These are phyloP conservation scores for Sylvia atricapilla DNA, from an alignment of 2,113 vertebrate species.

Conservation along the genomic window DNA sequence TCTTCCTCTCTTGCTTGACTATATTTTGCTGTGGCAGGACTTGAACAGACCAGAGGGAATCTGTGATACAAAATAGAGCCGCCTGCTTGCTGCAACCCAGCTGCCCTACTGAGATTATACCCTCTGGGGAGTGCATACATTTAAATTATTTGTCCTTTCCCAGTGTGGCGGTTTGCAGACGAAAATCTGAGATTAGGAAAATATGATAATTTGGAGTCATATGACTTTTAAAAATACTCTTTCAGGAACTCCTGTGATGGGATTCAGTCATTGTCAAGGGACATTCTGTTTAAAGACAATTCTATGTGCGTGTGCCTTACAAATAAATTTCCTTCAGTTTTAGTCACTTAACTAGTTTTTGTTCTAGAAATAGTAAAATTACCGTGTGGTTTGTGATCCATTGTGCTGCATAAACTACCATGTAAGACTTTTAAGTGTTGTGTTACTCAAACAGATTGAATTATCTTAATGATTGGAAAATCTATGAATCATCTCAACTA, in stretches of 20 bases:
- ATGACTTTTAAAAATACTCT: slow-evolving; percentile 11
- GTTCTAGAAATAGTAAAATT: slow-evolving; percentile 50
- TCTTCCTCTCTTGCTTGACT: background rate
- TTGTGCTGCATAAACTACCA: slow-evolving; percentile 4
- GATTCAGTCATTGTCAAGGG: background rate
- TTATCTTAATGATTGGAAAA: slow-evolving; percentile 46
- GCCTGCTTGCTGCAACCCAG: background rate
- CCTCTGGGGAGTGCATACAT: background rate
- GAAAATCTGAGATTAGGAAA: background rate
- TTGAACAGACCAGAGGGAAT: background rate
- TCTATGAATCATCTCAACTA: slow-evolving; percentile 37
- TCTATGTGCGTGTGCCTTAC: background rate
- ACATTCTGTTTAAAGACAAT: background rate
- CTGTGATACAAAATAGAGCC: background rate
- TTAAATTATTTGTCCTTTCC: background rate
- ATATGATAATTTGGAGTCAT: background rate
- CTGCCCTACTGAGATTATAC: background rate
- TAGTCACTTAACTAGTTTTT: slow-evolving; percentile 16
- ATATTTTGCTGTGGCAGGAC: background rate
- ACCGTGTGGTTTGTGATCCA: background rate
- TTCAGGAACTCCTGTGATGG: background rate
- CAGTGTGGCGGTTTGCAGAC: background rate
- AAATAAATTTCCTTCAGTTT: background rate
- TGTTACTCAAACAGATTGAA: slow-evolving; percentile 24
- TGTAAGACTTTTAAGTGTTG: slow-evolving; percentile 4